Evolutionary conservation across 1,140 invertebrate genomes (phyloP).

Genomic region (Drosophila pruinosa): DNA sequence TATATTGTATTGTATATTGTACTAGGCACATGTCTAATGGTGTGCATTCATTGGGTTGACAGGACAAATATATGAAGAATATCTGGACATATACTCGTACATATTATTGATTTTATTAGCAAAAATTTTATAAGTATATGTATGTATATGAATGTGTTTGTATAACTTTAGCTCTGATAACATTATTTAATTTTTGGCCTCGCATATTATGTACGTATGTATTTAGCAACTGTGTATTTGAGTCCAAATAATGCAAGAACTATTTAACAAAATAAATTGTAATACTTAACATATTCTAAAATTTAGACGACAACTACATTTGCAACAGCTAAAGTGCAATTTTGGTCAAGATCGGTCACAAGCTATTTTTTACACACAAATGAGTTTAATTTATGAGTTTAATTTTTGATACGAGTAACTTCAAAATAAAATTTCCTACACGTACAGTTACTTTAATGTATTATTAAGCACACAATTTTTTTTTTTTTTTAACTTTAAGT

Average conservation of each 20-base stretch:
- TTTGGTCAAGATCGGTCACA: conserved; percentile 40
- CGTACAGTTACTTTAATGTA: background rate
- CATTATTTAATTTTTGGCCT: too few species aligned
- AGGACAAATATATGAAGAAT: too few species aligned
- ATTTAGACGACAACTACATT: conserved; percentile 42
- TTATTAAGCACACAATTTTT: background rate
- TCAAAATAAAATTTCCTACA: background rate
- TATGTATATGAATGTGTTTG: too few species aligned
- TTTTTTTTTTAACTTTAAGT: background rate
- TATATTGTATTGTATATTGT: too few species aligned
- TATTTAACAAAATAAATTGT: conserved; percentile 26
- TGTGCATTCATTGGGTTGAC: too few species aligned
- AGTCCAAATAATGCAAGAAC: conserved; percentile 5
- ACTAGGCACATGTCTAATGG: too few species aligned
- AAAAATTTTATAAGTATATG: too few species aligned
- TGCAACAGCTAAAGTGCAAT: conserved; percentile 62
- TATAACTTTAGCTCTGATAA: too few species aligned
- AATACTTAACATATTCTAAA: conserved; percentile 28
- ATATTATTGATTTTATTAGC: too few species aligned
- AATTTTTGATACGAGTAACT: background rate
- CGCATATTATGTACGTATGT: too few species aligned
- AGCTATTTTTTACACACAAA: conserved; percentile 11
- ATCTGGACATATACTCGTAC: too few species aligned
- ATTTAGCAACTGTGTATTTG: too few species aligned
- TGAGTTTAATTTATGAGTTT: background rate